Evolutionary conservation across 2,113 vertebrate species (phyloP).

Genomic region (Microcebus jonahi): DNA sequence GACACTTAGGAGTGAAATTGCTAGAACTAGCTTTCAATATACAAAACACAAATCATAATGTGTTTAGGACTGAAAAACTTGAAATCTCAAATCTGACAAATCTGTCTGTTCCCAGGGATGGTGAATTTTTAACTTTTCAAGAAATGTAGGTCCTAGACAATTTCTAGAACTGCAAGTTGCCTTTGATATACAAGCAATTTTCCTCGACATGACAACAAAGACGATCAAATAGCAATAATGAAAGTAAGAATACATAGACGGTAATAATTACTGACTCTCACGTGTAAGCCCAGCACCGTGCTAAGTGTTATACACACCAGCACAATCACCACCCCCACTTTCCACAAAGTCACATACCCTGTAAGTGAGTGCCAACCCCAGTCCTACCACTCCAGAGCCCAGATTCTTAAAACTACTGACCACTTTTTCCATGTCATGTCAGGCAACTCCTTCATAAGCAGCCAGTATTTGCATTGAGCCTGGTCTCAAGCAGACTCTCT

Average conservation of each 20-base stretch:
- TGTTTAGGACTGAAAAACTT: background rate
- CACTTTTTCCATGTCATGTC: background rate
- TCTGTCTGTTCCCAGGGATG: background rate
- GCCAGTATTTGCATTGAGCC: background rate
- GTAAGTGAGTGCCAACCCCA: background rate
- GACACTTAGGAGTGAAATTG: background rate
- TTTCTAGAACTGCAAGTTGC: background rate
- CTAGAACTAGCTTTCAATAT: background rate
- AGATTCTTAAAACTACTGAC: background rate
- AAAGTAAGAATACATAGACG: background rate
- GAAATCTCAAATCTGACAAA: background rate
- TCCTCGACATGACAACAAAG: background rate
- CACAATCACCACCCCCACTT: background rate
- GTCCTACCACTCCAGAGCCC: background rate
- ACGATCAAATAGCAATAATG: background rate
- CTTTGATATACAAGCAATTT: background rate
- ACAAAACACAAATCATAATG: background rate
- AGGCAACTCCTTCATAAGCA: background rate
- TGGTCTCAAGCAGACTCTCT: background rate
- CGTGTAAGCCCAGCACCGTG: background rate
- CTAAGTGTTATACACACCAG: too few relatives aligned
- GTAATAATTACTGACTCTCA: too few relatives aligned
- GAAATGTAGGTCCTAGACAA: background rate
- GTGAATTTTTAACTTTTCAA: background rate
- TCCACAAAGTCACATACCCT: background rate